Evolutionary conservation across 2,797 vertebrate genomes (phyloP).

Genomic region (Rallus crepitans): DNA sequence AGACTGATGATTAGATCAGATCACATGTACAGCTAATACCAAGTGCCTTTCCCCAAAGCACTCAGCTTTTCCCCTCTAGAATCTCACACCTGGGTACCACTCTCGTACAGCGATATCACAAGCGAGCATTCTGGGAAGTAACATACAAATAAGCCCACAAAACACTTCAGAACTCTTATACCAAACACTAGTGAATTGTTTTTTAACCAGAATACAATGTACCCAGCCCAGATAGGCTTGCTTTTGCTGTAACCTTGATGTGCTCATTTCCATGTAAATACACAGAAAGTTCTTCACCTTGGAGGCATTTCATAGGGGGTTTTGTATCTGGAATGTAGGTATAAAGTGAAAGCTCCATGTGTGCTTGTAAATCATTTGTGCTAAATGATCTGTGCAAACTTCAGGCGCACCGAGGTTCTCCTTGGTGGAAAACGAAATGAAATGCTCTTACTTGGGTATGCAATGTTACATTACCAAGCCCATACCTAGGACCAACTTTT

Average conservation of each 20-base stretch:
- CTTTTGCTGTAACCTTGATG: not conserved
- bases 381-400: not conserved
- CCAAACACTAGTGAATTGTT: not conserved
- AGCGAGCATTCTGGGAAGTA: not conserved
- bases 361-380: not conserved
- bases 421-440: not conserved
- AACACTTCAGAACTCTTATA: slow-evolving; percentile 4
- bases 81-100: slow-evolving; percentile 1
- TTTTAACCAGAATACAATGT: not conserved
- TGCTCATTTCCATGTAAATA: slow-evolving; percentile 8
- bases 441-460: not conserved
- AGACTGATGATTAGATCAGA: not conserved
- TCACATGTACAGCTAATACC: not conserved
- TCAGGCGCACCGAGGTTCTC: not conserved
- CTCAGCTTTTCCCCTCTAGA: not conserved
- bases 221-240: not conserved
- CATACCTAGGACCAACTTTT: not conserved
- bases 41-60: slow-evolving; percentile 5
- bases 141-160: not conserved
- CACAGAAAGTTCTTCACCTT: not conserved
- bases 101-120: not conserved
- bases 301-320: not conserved
- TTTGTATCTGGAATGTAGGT: not conserved
- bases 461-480: not conserved
- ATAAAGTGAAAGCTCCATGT: not conserved